Percentiles rank a stretch among this genome's conserved stretches.
phyloP scores from a whole-genome alignment of 2,113 vertebrate species.

The Spilogale gracilis region DNA sequence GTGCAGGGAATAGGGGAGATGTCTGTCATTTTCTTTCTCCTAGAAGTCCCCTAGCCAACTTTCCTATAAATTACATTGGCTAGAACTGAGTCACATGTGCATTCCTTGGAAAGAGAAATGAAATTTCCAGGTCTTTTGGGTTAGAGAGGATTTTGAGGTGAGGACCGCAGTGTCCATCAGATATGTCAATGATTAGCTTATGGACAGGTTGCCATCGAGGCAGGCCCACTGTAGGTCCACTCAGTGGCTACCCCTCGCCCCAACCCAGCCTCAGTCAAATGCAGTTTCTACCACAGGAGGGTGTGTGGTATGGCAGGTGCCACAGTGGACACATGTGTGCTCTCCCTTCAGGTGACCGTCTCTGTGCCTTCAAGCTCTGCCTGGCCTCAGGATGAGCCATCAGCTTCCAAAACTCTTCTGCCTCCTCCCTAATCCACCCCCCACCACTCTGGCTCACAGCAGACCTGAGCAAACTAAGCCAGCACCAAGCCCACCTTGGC shows the following conservation, averaged over 20 bases:
- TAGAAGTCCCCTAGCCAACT: neutral
- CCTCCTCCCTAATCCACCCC: neutral
- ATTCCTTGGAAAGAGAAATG: neutral
- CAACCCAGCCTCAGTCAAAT: neutral
- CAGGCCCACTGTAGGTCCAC: neutral
- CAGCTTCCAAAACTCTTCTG: neutral
- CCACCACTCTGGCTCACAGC: neutral
- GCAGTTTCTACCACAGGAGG: neutral
- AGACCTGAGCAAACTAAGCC: slow-evolving; percentile 34
- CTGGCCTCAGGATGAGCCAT: neutral
- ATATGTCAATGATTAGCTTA: neutral
- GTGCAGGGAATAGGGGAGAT: neutral
- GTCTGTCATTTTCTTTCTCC: neutral
- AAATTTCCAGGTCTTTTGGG: neutral
- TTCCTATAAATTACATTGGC: neutral
- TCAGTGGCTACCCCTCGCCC: neutral
- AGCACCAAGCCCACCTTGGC: slow-evolving; percentile 27
- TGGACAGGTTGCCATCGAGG: neutral
- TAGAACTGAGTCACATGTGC: neutral
- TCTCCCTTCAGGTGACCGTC: neutral
- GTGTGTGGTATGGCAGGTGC: neutral
- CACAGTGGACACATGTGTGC: neutral
- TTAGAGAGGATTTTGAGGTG: neutral
- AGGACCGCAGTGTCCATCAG: neutral
- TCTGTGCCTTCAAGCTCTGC: neutral